Conservation (phyloP, 2,888 invertebrate genomes). For the Ophion obscuratus region DNA sequence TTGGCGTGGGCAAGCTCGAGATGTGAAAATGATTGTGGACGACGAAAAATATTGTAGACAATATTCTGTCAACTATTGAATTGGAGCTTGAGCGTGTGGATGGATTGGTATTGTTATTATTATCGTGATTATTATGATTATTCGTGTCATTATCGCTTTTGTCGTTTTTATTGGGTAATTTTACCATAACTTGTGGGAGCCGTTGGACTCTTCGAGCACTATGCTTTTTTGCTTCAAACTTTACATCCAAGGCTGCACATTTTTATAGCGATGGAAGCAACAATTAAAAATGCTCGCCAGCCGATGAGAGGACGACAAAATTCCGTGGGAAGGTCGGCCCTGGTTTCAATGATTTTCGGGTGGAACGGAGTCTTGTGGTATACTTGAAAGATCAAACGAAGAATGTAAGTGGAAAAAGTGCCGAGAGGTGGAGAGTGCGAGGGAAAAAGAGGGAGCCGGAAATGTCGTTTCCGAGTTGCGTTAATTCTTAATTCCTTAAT, state of each 20-base stretch:
- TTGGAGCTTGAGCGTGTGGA: not conserved
- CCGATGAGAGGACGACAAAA: not conserved
- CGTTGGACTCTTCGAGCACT: not conserved
- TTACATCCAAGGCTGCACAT: not conserved
- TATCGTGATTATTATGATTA: not conserved
- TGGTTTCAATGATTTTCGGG: not conserved
- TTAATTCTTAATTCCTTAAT: slow-evolving; percentile 82
- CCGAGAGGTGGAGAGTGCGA: slow-evolving; percentile 14
- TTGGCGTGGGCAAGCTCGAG: too few relatives aligned
- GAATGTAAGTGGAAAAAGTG: slow-evolving; percentile 54
- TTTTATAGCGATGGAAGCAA: not conserved
- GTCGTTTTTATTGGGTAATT: not conserved
- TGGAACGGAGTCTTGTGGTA: not conserved
- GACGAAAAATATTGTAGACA: not conserved
- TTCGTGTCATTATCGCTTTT: not conserved
- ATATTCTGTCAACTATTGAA: not conserved
- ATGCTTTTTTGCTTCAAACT: not conserved
- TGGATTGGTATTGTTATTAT: not conserved
- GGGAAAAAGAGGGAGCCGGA: slow-evolving; percentile 36
- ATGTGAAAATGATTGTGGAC: not conserved
- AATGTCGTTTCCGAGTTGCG: slow-evolving; percentile 74
- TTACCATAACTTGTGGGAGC: not conserved
- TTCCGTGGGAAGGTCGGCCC: not conserved
- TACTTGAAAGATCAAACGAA: slow-evolving; percentile 63
- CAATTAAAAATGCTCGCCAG: not conserved